Percentiles rank a stretch among this genome's conserved stretches.
Conservation (phyloP, 2,888 invertebrate species). For the Troilus luridus region DNA sequence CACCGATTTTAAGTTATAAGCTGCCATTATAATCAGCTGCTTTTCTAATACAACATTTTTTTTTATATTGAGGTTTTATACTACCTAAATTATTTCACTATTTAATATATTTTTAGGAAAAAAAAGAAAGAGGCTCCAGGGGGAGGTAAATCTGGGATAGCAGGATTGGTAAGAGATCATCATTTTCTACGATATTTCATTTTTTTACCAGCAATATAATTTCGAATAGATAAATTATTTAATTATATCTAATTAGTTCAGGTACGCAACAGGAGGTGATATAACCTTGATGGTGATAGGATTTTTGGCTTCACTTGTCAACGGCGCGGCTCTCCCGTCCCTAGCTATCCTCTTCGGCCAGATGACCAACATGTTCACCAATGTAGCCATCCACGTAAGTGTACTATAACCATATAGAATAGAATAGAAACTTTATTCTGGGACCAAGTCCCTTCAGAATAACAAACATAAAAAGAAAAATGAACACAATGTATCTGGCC, state of each 20-base stretch:
- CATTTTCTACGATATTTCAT: too few species aligned
- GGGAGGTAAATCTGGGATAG: neutral
- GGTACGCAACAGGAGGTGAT: slow-evolving; percentile 68
- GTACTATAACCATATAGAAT: neutral
- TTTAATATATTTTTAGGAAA: slow-evolving; percentile 28
- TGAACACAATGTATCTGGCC: too few species aligned
- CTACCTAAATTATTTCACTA: too few species aligned
- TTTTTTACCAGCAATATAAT: too few species aligned
- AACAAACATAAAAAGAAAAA: too few species aligned
- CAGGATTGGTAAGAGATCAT: slow-evolving; percentile 55
- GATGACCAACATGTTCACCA: slow-evolving; percentile 72
- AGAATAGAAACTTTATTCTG: too few species aligned
- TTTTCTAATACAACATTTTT: too few species aligned
- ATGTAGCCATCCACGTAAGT: slow-evolving; percentile 64
- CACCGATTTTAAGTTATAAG: too few species aligned
- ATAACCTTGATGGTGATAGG: slow-evolving; percentile 68
- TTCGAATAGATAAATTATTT: too few species aligned
- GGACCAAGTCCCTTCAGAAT: too few species aligned
- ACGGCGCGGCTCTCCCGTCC: slow-evolving; percentile 72
- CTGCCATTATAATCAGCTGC: too few species aligned
- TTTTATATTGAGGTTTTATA: too few species aligned
- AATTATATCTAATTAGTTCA: slow-evolving; percentile 67
- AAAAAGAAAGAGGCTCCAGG: slow-evolving; percentile 56
- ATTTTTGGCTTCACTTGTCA: slow-evolving; percentile 68
- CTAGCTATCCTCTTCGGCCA: slow-evolving; percentile 72